Evolutionary conservation across 2,888 invertebrate species (phyloP), one percentile per base, ranked within the genome.

Genomic region (Limenitis camilla): DNA sequence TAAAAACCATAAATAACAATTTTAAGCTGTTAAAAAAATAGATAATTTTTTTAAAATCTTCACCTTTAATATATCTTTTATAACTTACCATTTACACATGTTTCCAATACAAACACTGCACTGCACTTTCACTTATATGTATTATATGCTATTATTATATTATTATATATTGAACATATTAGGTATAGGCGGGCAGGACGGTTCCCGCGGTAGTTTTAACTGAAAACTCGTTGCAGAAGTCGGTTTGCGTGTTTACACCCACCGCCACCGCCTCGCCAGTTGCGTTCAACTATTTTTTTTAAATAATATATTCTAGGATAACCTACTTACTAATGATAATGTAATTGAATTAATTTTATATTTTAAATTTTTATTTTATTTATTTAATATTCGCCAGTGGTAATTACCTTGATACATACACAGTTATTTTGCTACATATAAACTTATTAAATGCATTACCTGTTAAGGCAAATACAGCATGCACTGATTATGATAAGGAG

Each of bases 141-240:
- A 8, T 9, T 29, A 32, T 42, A 42, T 19, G 8, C 27, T 44
- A 35, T 5, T 28, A 36, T 29, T 11, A 45, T 29, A 10, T 10
- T 45, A 28, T 45, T 28, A 52, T 48, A 19, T 42, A 43, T 40
- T 9, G 38, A 38, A 41, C 41, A 33, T 49, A 52, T 28, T 49
- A 47, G 49, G 63, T 57, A 67, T 69, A 45, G 74, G 73, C 77
- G 75, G 74, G 75, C 67, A 72, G 66, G 70, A 68, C 72, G 70
- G 71, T 62, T 63, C 73, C 69, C 76, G 76, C 70, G 73, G 72
- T 75, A 67, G 72, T 74, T 78, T 78, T 72, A 77, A 85, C 85
- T 86, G 84, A 78, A 83, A 80, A 79, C 66, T 72, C 72, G 73
- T 66, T 76, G 81, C 76, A 74, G 71, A 74, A 67, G 69, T 68